phyloP scores from a whole-genome alignment of 2,113 vertebrate genomes.

The Prunella himalayana region DNA sequence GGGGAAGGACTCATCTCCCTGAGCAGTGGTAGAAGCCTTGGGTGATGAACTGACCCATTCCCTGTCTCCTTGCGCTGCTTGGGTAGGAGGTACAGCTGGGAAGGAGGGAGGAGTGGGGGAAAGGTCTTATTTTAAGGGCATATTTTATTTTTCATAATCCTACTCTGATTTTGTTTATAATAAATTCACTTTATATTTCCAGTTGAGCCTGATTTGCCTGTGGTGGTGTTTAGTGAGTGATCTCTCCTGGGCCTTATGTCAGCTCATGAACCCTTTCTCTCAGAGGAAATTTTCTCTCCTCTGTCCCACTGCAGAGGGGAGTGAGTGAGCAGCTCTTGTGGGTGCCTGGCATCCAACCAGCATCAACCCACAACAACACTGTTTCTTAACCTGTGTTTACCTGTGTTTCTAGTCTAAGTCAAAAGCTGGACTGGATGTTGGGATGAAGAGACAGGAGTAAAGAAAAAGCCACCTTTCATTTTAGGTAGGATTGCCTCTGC shows the following conservation, averaged over 20 bases:
- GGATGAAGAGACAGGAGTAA: neutral
- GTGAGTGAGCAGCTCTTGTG: neutral
- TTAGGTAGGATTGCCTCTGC: neutral
- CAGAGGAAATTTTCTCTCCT: neutral
- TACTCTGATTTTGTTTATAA: neutral
- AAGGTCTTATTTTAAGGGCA: neutral
- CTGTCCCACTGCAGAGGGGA: neutral
- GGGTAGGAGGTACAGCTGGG: neutral
- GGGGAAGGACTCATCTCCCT: neutral
- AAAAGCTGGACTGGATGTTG: neutral
- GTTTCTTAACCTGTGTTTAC: neutral
- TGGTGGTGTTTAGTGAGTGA: neutral
- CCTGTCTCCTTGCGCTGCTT: neutral
- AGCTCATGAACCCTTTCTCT: neutral
- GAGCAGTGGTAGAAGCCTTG: neutral
- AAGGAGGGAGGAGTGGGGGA: neutral
- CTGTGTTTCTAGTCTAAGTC: neutral
- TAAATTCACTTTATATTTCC: neutral
- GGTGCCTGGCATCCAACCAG: neutral
- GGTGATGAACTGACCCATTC: neutral
- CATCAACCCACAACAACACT: neutral
- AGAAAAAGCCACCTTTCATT: neutral
- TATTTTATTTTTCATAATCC: neutral
- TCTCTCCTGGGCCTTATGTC: neutral
- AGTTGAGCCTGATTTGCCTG: neutral